Base-by-base conservation (phyloP, 2,113 vertebrate species). In the Martes martes region DNA sequence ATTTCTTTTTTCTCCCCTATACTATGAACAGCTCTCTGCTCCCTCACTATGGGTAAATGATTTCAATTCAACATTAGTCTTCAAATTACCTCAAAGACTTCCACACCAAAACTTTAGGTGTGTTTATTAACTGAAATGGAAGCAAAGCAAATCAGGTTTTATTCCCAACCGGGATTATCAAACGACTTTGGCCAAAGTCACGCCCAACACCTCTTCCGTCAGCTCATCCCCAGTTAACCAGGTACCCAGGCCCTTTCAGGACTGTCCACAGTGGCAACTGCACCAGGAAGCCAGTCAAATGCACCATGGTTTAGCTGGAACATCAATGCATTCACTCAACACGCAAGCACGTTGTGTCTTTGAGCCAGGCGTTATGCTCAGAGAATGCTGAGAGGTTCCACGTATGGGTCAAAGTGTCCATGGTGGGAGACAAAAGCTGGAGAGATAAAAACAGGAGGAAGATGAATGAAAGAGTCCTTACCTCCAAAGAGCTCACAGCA, bases 21-120 rank as follows among this genome's bases (percentile, higher is more conserved):
- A 79, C 47, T 79, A 98, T 97, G 96, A 97, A 96, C 96, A 98
- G 97, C 96, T 82, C 89, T 63, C 24, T 26, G 88, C 88, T 97
- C 90, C 71, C 71, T 96, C 93, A 57, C 93, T 71, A 89, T 65
- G 78, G 67, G 76, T 39, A 93, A 63, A 91, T 86, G 71, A 98
- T 96, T 95, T 91, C 97, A 97, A 95, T 96, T 95, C 45, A 45
- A 90, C 26, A 24, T 6, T 10, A 39, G 1, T 91, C 78, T 95
- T 98, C 85, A 16, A 52, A 92, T 92, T 31, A 2, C 31, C n/a
- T 76, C 71, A 90, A 57, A 42, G 85, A 97, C 85, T 50, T 94
- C 94, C 23, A 88, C 31, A 45, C 28, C 73, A 61, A 59, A 91
- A 97, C 89, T 88, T 95, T 45, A 83, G 89, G 92, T 69, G 88